phyloP scores from a whole-genome alignment of 2,797 vertebrate genomes.

The Martes flavigula region DNA sequence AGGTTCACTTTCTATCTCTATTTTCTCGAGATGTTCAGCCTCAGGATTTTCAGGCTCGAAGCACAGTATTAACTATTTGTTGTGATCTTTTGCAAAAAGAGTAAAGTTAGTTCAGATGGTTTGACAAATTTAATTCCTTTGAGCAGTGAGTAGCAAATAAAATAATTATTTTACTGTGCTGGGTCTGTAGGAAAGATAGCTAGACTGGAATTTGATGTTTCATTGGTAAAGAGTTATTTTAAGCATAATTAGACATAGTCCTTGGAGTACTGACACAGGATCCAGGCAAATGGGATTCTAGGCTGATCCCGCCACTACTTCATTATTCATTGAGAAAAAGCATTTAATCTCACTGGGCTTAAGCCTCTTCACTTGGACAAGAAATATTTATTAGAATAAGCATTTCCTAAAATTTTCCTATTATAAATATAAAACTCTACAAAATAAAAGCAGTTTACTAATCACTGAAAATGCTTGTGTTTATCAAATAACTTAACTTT shows the following conservation, averaged over 20 bases:
- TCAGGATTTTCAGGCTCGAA: not conserved
- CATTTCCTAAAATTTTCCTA: not conserved
- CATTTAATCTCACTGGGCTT: not conserved
- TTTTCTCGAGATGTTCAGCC: not conserved
- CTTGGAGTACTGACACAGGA: not conserved
- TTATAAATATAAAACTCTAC: conserved; percentile 18
- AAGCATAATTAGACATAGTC: not conserved
- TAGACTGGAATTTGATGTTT: not conserved
- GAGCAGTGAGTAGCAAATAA: not conserved
- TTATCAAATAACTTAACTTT: conserved; percentile 12
- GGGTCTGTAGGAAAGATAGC: not conserved
- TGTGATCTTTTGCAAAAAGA: conserved; percentile 12
- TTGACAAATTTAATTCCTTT: conserved; percentile 15
- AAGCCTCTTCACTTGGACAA: not conserved
- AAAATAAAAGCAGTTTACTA: conserved; percentile 5
- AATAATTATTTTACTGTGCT: not conserved
- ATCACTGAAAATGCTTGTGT: not conserved
- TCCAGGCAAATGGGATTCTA: not conserved
- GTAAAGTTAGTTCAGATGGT: not conserved
- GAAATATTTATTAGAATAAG: conserved; percentile 25
- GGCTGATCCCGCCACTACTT: not conserved
- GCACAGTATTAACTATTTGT: not conserved
- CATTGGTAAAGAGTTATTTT: not conserved
- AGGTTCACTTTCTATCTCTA: not conserved
- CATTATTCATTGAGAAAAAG: not conserved